Evolutionary conservation across 2,113 vertebrate genomes (phyloP).

Genomic region (Nyctibius bracteatus): DNA sequence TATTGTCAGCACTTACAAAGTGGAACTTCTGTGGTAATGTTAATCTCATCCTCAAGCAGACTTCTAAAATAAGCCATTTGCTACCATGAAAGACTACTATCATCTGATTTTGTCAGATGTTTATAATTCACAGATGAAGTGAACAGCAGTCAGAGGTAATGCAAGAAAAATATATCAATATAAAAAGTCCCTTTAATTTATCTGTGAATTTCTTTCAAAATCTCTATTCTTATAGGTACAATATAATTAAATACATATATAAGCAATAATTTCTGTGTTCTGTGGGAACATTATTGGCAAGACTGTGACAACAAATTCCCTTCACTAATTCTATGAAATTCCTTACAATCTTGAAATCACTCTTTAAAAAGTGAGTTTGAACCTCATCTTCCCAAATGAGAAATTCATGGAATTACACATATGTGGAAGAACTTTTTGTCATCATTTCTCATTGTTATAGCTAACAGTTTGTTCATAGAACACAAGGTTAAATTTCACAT

Average conservation of each 20-base stretch:
- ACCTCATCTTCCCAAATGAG: background rate
- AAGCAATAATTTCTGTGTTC: background rate
- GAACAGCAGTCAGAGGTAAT: background rate
- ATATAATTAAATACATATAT: background rate
- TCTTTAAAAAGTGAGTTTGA: background rate
- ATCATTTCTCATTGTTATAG: background rate
- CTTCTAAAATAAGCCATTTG: background rate
- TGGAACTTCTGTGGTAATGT: background rate
- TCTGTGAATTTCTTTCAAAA: background rate
- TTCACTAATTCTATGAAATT: background rate
- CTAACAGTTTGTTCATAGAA: background rate
- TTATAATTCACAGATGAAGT: background rate
- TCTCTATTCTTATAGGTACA: background rate
- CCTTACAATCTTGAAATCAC: background rate
- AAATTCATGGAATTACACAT: background rate
- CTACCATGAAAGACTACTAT: background rate
- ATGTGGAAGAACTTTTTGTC: background rate
- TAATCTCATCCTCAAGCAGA: background rate
- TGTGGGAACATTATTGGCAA: background rate
- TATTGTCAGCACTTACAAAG: background rate
- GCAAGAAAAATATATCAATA: background rate
- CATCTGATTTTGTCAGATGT: background rate
- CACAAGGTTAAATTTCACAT: background rate
- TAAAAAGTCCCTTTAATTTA: background rate
- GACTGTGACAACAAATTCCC: background rate